A percentile compares a stretch with the other conserved stretches of the same genome.
Conservation (phyloP, 2,797 vertebrate species). For the Podarcis lilfordi region DNA sequence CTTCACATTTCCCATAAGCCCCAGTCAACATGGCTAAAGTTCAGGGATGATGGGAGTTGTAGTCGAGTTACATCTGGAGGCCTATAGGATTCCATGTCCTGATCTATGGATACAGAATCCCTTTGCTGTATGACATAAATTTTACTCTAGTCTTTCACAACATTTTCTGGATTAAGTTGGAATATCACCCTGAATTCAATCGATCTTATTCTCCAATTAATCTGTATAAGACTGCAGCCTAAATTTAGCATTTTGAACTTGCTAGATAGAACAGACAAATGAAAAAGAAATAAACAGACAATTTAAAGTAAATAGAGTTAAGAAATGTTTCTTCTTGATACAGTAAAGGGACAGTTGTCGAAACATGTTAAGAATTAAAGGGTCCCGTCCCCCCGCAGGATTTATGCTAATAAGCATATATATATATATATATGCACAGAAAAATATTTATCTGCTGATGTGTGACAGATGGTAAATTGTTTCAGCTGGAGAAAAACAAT, state of each 20-base stretch:
- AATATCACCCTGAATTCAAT: neutral
- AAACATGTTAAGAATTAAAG: constrained; percentile 45
- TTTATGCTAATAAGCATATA: constrained; percentile 43
- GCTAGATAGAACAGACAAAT: neutral
- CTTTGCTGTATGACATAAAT: neutral
- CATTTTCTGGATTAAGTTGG: neutral
- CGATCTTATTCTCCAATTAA: neutral
- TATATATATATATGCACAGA: constrained; percentile 37
- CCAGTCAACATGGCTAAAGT: too few relatives aligned
- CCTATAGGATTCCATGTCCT: neutral
- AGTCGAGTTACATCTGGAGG: too few relatives aligned
- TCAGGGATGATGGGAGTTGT: too few relatives aligned
- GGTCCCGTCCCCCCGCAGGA: neutral
- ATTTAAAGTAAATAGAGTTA: constrained; percentile 26
- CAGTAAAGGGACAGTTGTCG: constrained; percentile 42
- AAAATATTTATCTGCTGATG: constrained; percentile 35
- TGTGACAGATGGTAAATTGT: constrained; percentile 50
- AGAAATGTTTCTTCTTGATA: constrained; percentile 27
- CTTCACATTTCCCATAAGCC: too few relatives aligned
- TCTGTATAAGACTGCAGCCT: neutral
- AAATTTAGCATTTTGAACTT: constrained; percentile 18
- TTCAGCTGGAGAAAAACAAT: constrained; percentile 53
- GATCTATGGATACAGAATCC: neutral
- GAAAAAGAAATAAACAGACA: constrained; percentile 12
- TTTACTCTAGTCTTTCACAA: neutral